A percentile compares a stretch with the other conserved stretches of the same genome.
phyloP scores from a whole-genome alignment of 2,888 invertebrate species.

The Lacanobia wlatinum region DNA sequence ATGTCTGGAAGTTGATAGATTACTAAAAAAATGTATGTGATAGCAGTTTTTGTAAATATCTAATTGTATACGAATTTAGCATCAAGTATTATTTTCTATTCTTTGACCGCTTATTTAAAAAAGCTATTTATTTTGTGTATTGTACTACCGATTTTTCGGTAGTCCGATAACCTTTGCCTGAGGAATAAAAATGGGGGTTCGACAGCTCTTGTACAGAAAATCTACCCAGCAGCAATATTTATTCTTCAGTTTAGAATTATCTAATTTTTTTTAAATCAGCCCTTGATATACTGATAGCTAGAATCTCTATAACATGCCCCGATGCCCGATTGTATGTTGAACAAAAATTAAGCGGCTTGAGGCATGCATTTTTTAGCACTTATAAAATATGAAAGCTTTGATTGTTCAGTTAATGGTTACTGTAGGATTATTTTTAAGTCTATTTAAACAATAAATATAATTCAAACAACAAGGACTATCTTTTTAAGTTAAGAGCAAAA shows the following conservation, averaged over 20 bases:
- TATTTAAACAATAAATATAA: constrained; percentile 6
- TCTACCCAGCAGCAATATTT: too few relatives aligned
- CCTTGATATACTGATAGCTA: too few relatives aligned
- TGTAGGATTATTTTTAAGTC: neutral
- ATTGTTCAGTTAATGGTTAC: neutral
- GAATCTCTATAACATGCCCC: neutral
- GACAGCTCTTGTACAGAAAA: too few relatives aligned
- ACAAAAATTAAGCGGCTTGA: neutral
- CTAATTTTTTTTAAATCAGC: too few relatives aligned
- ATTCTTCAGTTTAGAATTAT: too few relatives aligned
- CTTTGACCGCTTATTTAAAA: too few relatives aligned
- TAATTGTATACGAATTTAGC: neutral
- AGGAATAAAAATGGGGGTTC: too few relatives aligned
- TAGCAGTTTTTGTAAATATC: neutral
- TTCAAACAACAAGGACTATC: constrained; percentile 17
- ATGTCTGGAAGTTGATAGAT: neutral
- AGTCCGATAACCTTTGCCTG: too few relatives aligned
- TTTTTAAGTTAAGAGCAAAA: constrained; percentile 33
- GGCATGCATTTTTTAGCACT: neutral
- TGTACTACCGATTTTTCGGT: too few relatives aligned
- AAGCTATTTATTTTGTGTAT: neutral
- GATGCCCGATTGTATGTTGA: neutral
- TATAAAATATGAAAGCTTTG: neutral
- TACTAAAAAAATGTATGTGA: neutral
- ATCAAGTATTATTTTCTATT: neutral